Conservation (phyloP, 2,797 vertebrate genomes). For the Anisognathus igniventris region DNA sequence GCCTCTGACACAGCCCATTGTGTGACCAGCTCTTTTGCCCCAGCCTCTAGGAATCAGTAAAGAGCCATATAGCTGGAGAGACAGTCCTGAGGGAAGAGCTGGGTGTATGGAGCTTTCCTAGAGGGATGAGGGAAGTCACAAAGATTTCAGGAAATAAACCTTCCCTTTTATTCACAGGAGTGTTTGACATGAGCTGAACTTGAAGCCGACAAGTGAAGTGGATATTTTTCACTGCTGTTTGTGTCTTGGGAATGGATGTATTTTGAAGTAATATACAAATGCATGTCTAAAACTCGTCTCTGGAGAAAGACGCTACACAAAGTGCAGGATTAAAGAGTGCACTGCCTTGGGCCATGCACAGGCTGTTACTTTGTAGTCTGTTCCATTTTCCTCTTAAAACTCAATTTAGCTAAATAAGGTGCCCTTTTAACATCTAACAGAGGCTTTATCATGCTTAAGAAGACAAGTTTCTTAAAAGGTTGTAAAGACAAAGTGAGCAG, state of each 20-base stretch:
- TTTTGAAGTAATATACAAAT: background rate
- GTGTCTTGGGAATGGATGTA: background rate
- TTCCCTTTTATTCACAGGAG: background rate
- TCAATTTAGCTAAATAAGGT: background rate
- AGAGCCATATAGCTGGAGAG: background rate
- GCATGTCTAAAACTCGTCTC: background rate
- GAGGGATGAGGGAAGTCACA: background rate
- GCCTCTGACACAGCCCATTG: rapidly evolving
- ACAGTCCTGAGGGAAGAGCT: background rate
- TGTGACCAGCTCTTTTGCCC: background rate
- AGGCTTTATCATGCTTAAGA: background rate
- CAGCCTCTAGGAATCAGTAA: background rate
- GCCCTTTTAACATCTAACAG: background rate
- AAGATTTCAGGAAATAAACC: background rate
- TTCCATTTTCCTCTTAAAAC: background rate
- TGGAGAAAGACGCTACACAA: background rate
- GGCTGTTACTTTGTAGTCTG: background rate
- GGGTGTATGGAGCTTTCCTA: rapidly evolving
- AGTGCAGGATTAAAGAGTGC: background rate
- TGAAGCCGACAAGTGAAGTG: background rate
- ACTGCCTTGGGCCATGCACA: background rate
- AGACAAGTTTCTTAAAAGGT: background rate
- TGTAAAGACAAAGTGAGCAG: background rate
- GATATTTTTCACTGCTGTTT: background rate
- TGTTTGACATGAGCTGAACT: background rate